Percentiles rank a stretch among this genome's conserved stretches.
Conservation (phyloP, 2,113 vertebrate genomes). For the Hystrix brachyura region DNA sequence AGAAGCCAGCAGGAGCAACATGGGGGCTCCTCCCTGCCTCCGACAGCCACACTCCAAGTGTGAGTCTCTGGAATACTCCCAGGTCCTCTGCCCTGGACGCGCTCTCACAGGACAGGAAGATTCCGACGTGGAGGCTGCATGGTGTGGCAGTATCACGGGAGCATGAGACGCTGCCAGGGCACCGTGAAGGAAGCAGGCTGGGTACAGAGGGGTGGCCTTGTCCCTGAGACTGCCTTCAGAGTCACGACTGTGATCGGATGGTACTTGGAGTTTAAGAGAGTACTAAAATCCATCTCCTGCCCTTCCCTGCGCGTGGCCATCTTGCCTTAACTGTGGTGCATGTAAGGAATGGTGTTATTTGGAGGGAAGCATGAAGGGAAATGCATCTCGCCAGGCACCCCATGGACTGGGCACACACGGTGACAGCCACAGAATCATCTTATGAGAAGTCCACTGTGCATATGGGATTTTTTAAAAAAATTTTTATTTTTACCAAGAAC, state of each 20-base stretch:
- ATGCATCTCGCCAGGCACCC: neutral
- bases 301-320: neutral
- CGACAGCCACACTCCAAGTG: neutral
- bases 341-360: neutral
- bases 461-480: neutral
- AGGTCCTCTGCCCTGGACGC: neutral
- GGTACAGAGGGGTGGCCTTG: neutral
- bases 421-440: neutral
- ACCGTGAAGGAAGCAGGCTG: neutral
- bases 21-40: neutral
- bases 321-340: neutral
- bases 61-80: neutral
- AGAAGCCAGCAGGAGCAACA: neutral
- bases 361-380: neutral
- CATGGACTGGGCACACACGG: rapidly evolving
- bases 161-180: neutral
- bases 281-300: neutral
- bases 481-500: too few species aligned
- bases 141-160: neutral
- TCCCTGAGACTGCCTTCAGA: neutral
- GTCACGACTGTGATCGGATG: neutral
- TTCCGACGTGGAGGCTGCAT: neutral
- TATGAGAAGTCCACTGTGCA: neutral
- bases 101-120: neutral
- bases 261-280: neutral